A percentile compares a stretch with the other conserved stretches of the same genome.
phyloP scores from a whole-genome alignment of 2,888 invertebrate species.

The Orthonychiurus folsomi region DNA sequence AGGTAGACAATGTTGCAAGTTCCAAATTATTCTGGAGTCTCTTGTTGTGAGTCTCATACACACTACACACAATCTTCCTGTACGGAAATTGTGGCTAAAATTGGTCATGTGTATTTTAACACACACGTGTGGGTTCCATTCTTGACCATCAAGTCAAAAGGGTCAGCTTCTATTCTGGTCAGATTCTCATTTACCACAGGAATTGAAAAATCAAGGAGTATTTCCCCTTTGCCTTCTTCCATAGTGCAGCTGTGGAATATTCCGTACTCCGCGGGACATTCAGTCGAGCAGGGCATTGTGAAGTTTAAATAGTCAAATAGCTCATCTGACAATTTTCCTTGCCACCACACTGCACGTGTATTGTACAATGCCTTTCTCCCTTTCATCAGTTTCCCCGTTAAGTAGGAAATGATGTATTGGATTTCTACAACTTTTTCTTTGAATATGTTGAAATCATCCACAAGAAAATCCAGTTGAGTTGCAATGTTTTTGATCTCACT shows the following conservation, averaged over 20 bases:
- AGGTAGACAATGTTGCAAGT: neutral
- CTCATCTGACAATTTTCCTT: neutral
- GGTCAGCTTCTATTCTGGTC: constrained; percentile 20
- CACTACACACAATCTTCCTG: constrained; percentile 23
- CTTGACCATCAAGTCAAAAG: constrained; percentile 16
- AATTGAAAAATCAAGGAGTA: constrained; percentile 18
- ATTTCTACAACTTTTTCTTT: constrained; percentile 11
- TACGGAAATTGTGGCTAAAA: constrained; percentile 11
- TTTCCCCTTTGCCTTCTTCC: neutral
- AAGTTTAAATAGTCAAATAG: constrained; percentile 13
- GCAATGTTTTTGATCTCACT: neutral
- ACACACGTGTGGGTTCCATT: constrained; percentile 16
- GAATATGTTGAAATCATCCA: neutral
- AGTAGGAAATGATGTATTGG: constrained; percentile 9
- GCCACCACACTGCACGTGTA: neutral
- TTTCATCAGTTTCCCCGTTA: constrained; percentile 3
- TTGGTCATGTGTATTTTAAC: constrained; percentile 19
- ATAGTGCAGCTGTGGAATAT: constrained; percentile 17
- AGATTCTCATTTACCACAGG: constrained; percentile 16
- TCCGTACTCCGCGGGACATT: constrained; percentile 15
- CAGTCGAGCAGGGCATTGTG: constrained; percentile 9
- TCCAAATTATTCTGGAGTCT: neutral
- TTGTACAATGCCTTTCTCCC: neutral
- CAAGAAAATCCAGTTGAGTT: neutral
- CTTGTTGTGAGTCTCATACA: constrained; percentile 15